Base-by-base conservation (phyloP, 2,888 invertebrate species). In the Gortyna flavago region DNA sequence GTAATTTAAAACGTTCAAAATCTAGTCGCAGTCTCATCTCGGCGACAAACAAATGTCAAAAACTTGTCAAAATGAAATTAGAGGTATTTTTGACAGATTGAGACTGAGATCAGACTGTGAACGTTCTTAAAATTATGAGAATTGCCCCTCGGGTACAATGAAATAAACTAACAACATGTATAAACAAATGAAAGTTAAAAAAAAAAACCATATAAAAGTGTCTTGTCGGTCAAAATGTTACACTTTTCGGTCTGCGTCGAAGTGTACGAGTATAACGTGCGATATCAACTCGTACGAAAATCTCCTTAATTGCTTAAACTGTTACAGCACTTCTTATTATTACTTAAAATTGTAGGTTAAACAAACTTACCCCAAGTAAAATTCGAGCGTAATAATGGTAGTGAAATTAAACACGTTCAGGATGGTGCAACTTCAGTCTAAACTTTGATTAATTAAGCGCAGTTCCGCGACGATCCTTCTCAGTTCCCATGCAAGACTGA, bases 391-490 rank as follows among this genome's bases (percentile, higher is more conserved):
- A 29, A 11, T 41, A 65, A 38, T 38, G 64, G 38, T 8, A 29
- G 21, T 18, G 9, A 66, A 41, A 66, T 35, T 44, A 21, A 70
- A 70, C 35, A 25, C 38, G 16, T 41, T 48, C n/a, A 16, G 21
- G 65, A 18, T n/a, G n/a, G 32, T 35, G n/a, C 54, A 18, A 61
- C n/a, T 21, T 79, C 18, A 11, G 32, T 25, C 61, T 54, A 62
- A 62, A 62, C 51, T 61, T n/a, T 32, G 62, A 62, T 62, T 80
- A 80, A 54, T 29, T 77, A 62, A 35, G 62, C 81, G 29, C 8
- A 29, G 35, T 18, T 25, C 41, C 41, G 11, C 21, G 54, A 35
- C n/a, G 18, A 44, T 29, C 25, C 35, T 18, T 57, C 29, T 7
- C 18, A 18, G 32, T 64, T n/a, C 16, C 18, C n/a, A 41, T 41